Base-by-base conservation (phyloP, 2,888 invertebrate genomes). In the Drosophila vallismaia region DNA sequence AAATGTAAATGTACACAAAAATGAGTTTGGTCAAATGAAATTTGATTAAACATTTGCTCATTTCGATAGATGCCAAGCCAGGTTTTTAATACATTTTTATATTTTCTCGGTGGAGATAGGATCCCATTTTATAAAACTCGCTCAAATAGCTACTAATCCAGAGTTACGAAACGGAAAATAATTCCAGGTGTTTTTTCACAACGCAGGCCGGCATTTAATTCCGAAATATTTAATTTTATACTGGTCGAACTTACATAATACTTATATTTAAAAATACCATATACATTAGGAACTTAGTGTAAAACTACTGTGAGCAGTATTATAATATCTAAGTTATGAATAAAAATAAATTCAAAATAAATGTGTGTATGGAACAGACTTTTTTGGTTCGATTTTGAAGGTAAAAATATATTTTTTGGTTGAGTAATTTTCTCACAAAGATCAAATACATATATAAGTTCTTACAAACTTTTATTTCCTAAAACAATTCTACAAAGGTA, bases 171-270 rank as follows among this genome's bases (percentile, higher is more conserved):
- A 26, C 24, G 12, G 40, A 54, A 38, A 31, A 48, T 40, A 38
- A 33, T 26, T 60, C 57, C 57, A 26, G 12, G n/a, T 60, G 46
- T 60, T 56, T 60, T 55, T 55, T 36, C 44, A 56, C 46, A 48
- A 60, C 60, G 60, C 60, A 56, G 57, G 57, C 60, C 60, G 60
- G 60, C 60, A 60, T 60, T 60, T 60, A 60, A 48, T 57, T 60
- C 57, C 29, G 24, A 60, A 48, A 57, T 57, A 48, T 48, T 57
- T 60, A 29, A 60, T 60, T 60, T 60, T 60, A 48, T 57, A 60
- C 57, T 60, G 60, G 60, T 63, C 59, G 63, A 59, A 63, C 60
- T 63, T 59, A 63, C 63, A 57, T 63, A 63, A 63, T 60, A 59
- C 60, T 63, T 57, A 57, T 51, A 64, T 56, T 56, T 48, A 60